Evolutionary conservation across 2,888 invertebrate genomes (phyloP), one percentile per base, ranked within the genome.

Genomic region (Scrobipalpa atriplicella): DNA sequence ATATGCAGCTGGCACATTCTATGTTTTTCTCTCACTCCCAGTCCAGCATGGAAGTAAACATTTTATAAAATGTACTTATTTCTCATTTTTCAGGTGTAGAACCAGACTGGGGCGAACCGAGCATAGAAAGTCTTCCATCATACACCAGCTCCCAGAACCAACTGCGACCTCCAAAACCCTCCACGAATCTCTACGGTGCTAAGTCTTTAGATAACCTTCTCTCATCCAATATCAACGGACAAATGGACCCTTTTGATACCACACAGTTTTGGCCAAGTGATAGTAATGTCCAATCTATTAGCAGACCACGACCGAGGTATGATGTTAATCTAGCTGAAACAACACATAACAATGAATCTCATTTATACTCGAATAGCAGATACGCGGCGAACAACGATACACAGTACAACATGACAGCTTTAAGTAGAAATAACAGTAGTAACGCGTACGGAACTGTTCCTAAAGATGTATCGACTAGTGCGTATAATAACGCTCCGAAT

Each of bases 141-240:
- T 80, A 80, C 60, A 78, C 82, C 5, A 81, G 75, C 65, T 71
- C 81, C 0, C 78, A 76, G 66, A 73, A 73, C 67, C 52, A 75
- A 1, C 84, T 29, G 29, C 29, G 38, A 6, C 36, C 36, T 29
- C 38, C 58, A 13, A 58, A 79, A 64, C 81, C 67, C 16, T 77
- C 77, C 64, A 67, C 81, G 1, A 86, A 82, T 70, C 80, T 92
- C 13, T 86, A 86, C 66, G 88, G 87, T 72, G 88, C 91, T 68
- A 91, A 87, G 72, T 92, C 92, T 2, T 73, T 92, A 71, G 92
- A 92, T 66, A 89, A 86, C 63, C 75, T 92, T 6, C 76, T 86
- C 8, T 74, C 71, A 6, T 67, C 75, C 2, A 72, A 38, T 36
- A 8, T 70, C 36, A 70, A 63, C 65, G 62, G 71, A n/a, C 72